A percentile compares a stretch with the other conserved stretches of the same genome.
These are phyloP conservation scores for Pristionchus arcanus DNA, from an alignment of 2,888 invertebrate genomes.

Conservation along the genomic window DNA sequence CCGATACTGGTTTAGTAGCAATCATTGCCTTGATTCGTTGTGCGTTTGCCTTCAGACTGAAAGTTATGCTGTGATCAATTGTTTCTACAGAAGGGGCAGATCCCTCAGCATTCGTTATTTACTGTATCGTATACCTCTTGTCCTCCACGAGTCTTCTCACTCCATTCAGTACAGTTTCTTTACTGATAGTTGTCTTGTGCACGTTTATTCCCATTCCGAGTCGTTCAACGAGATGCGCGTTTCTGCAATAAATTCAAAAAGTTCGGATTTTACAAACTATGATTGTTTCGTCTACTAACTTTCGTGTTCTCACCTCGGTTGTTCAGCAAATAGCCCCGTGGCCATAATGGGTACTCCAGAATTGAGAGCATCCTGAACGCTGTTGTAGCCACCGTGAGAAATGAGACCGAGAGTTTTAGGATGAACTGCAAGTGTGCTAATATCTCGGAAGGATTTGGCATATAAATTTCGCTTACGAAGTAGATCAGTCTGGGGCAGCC, in stretches of 20 bases:
- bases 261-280: not conserved
- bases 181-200: not conserved
- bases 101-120: not conserved
- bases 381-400: constrained; percentile 87
- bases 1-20: constrained; percentile 64
- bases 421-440: constrained; percentile 81
- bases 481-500: constrained; percentile 73
- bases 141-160: constrained; percentile 3
- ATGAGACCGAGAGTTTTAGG: constrained; percentile 86
- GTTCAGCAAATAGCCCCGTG: constrained; percentile 68
- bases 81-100: too few species aligned
- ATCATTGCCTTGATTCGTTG: constrained; percentile 66
- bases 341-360: constrained; percentile 67
- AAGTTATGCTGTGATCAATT: not conserved
- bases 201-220: constrained; percentile 52
- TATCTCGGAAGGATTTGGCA: too few species aligned
- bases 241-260: not conserved
- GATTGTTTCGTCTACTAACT: not conserved
- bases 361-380: constrained; percentile 80
- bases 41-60: constrained; percentile 55
- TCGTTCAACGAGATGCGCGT: not conserved
- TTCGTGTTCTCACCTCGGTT: constrained; percentile 32
- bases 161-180: not conserved
- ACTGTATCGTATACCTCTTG: not conserved
- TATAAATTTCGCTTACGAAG: constrained; percentile 56